Conservation (phyloP, 1,140 invertebrate species). For the Drosophila santomea region DNA sequence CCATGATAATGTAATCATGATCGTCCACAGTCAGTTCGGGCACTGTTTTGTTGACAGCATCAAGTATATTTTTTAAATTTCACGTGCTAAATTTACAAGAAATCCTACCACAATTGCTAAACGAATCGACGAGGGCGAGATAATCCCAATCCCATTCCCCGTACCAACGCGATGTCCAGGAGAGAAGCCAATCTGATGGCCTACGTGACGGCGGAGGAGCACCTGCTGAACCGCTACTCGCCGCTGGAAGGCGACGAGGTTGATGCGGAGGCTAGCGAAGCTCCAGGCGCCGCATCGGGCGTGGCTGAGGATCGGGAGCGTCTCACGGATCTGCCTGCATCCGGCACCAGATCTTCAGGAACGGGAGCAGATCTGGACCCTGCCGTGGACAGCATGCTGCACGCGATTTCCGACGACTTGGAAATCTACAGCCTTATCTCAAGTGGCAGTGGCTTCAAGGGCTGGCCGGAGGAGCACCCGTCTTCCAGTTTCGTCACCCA, state of each 20-base stretch:
- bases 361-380: slow-evolving; percentile 35
- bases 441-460: slow-evolving; percentile 41
- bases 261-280: background rate
- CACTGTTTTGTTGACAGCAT: slow-evolving; percentile 42
- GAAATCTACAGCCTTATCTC: slow-evolving; percentile 65
- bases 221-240: slow-evolving; percentile 61
- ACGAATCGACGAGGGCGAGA: slow-evolving; percentile 5
- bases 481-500: background rate
- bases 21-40: slow-evolving; percentile 23
- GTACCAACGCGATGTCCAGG: slow-evolving; percentile 44
- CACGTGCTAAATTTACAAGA: slow-evolving; percentile 71
- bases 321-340: background rate
- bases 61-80: slow-evolving; percentile 67
- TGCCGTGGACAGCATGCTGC: slow-evolving; percentile 57
- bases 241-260: slow-evolving; percentile 33
- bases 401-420: slow-evolving; percentile 57
- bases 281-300: background rate
- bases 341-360: background rate
- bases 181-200: slow-evolving; percentile 25
- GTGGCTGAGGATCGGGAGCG: background rate
- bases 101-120: slow-evolving; percentile 25
- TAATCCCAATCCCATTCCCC: slow-evolving; percentile 2
- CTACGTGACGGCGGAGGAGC: slow-evolving; percentile 52
- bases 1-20: slow-evolving; percentile 43
- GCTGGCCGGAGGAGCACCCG: slow-evolving; percentile 37